Evolutionary conservation across 2,888 invertebrate species (phyloP).

Genomic region (Agelastica alni): DNA sequence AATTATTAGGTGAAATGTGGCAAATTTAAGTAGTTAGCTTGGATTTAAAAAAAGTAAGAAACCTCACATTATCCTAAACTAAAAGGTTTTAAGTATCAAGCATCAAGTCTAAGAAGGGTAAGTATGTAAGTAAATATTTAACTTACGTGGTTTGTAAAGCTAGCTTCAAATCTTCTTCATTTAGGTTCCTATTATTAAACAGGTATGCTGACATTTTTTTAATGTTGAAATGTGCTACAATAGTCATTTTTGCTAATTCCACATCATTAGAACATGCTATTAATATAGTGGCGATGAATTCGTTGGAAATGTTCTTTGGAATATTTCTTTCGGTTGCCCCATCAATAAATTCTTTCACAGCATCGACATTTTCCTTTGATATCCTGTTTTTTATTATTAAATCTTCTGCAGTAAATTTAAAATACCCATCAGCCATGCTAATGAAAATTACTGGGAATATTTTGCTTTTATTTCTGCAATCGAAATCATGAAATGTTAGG

Average conservation of each 20-base stretch:
- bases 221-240: neutral
- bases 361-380: neutral
- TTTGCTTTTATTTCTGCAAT: too few relatives aligned
- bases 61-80: too few relatives aligned
- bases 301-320: neutral
- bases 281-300: neutral
- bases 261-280: neutral
- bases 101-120: neutral
- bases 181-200: neutral
- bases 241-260: neutral
- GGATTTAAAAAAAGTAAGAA: too few relatives aligned
- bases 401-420: neutral
- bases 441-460: too few relatives aligned
- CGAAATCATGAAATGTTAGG: too few relatives aligned
- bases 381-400: neutral
- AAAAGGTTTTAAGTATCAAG: too few relatives aligned
- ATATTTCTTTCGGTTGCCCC: neutral
- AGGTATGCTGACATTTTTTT: neutral
- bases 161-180: neutral
- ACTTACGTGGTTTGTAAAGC: neutral
- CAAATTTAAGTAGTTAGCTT: too few relatives aligned
- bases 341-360: neutral
- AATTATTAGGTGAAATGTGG: too few relatives aligned
- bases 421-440: too few relatives aligned
- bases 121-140: neutral